phyloP scores from a whole-genome alignment of 2,888 invertebrate species.

The Aphodius sticticus region DNA sequence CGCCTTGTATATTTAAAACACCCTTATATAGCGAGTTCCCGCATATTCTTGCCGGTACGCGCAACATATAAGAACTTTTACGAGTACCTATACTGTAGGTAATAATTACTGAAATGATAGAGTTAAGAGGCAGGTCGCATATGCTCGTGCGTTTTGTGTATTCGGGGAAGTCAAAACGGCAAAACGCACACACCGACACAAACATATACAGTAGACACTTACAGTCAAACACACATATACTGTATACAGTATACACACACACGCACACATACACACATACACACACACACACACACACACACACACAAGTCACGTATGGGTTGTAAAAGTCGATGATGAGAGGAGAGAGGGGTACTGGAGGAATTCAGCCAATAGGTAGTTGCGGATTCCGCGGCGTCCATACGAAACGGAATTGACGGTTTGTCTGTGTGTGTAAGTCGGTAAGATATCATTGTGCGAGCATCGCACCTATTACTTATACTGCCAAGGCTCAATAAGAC shows the following conservation, averaged over 20 bases:
- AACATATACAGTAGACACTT: slow-evolving; percentile 25
- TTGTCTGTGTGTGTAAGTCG: slow-evolving; percentile 15
- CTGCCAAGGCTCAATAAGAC: slow-evolving; percentile 47
- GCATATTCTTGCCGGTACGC: not conserved
- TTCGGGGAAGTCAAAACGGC: not conserved
- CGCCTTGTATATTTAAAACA: not conserved
- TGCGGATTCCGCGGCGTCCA: slow-evolving; percentile 5
- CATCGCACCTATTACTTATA: slow-evolving; percentile 49
- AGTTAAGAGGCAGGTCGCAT: not conserved
- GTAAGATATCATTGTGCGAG: slow-evolving; percentile 49
- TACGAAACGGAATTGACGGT: not conserved
- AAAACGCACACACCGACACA: slow-evolving; percentile 16
- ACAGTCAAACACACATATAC: slow-evolving; percentile 19
- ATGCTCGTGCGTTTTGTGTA: not conserved
- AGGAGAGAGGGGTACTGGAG: not conserved
- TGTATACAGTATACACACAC: too few species aligned
- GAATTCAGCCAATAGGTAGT: slow-evolving; percentile 4
- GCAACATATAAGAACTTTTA: not conserved
- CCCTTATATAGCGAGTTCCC: not conserved
- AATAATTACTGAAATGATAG: not conserved
- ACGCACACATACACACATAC: too few species aligned
- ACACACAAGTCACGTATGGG: not conserved
- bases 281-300: slow-evolving; percentile 8
- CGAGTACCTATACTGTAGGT: not conserved
- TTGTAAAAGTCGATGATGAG: not conserved